Evolutionary conservation across 2,113 vertebrate genomes (phyloP), one percentile per base, ranked within the genome.

Genomic region (Platysternon megacephalum): DNA sequence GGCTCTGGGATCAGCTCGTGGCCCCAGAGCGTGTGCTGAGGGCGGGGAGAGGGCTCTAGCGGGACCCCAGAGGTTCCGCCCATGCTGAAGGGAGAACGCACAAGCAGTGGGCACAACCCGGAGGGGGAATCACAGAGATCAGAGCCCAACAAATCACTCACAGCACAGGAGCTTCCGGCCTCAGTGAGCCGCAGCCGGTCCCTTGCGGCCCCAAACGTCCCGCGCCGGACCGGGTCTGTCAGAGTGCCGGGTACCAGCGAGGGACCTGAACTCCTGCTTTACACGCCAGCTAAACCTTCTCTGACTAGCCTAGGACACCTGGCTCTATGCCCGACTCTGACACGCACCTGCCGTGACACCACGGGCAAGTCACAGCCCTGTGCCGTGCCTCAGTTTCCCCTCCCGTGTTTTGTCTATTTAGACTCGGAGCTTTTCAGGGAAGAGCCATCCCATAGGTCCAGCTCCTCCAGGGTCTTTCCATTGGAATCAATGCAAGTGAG

Each of bases 211-310:
- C 48, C 26, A 32, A 32, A 29, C 8, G 29, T 48, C 24, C 11
- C 2, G 11, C 3, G 4, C 11, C 1, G 3, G 44, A n/a, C 14
- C 3, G 6, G 19, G 32, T 74, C 21, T 44, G 39, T 74, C n/a
- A 21, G 32, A 35, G 82, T 17, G 35, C 8, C 13, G 2, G 1
- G 46, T 8, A 82, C 61, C 68, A 22, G 11, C 12, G 0, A 0
- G 74, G 44, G 61, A 28, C 8, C 42, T 0, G 6, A 90, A 28
- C 17, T 39, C 9, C 46, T 1, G 17, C 0, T 21, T 72, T 24
- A 28, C 22, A 46, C 42, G 1, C 42, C 3, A 79, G 32, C 16
- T 68, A 85, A 21, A 10, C 28, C 13, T 52, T 52, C 32, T 39
- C 13, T 46, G 8, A 26, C 24, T 0, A 35, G 35, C 48, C 72